Conservation (phyloP, 2,113 vertebrate genomes). For the Oryzias curvinotus region DNA sequence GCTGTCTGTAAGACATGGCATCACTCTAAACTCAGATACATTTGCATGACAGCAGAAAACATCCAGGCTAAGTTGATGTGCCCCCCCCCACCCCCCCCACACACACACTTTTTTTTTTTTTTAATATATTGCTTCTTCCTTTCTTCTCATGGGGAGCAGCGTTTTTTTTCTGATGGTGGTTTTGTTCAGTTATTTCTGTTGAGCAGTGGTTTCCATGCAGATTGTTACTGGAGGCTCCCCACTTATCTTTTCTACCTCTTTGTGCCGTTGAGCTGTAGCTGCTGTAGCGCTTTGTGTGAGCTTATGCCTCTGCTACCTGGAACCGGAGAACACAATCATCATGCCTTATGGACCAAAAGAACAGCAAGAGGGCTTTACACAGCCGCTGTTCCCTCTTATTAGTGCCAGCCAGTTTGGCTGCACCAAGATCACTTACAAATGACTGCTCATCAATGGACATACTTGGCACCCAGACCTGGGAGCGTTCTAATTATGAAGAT, state of each 20-base stretch:
- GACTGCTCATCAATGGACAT: slow-evolving; percentile 59
- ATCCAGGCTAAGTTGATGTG: neutral
- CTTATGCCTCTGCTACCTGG: slow-evolving; percentile 3
- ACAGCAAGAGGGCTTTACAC: slow-evolving; percentile 38
- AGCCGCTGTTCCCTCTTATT: slow-evolving; percentile 48
- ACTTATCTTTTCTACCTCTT: neutral
- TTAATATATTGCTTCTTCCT: neutral
- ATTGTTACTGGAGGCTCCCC: slow-evolving; percentile 10
- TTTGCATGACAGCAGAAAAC: slow-evolving; percentile 7
- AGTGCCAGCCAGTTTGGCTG: slow-evolving; percentile 53
- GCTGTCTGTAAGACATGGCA: slow-evolving; percentile 54
- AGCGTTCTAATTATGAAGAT: slow-evolving; percentile 57
- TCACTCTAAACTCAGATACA: slow-evolving; percentile 9
- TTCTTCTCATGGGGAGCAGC: neutral
- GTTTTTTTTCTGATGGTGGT: neutral
- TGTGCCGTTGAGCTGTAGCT: neutral
- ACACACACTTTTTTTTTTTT: no score
- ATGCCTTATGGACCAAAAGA: slow-evolving; percentile 42
- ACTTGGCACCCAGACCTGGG: slow-evolving; percentile 39
- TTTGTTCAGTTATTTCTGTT: slow-evolving; percentile 34
- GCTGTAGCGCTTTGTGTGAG: neutral
- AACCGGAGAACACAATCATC: slow-evolving; percentile 44
- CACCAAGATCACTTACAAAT: slow-evolving; percentile 54
- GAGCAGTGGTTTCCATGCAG: slow-evolving; percentile 38
- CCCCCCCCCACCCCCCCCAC: no score